A percentile compares a stretch with the other conserved stretches of the same genome.
phyloP scores from a whole-genome alignment of 2,888 invertebrate species.

The Nymphalis polychloros region DNA sequence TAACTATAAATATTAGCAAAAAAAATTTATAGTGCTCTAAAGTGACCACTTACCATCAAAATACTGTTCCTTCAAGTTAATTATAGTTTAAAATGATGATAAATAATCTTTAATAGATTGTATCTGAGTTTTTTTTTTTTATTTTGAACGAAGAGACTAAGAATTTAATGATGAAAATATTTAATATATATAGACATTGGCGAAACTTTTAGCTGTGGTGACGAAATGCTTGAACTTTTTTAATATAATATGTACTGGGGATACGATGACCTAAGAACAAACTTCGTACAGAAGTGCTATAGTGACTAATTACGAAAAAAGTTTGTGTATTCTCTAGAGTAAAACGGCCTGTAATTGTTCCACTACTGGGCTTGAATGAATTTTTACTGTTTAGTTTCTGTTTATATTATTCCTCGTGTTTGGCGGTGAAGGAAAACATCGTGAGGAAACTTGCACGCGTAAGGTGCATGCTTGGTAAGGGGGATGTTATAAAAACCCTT shows the following conservation, averaged over 20 bases:
- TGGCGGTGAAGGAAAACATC: too few species aligned
- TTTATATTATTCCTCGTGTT: too few species aligned
- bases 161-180: conserved; percentile 57
- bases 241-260: conserved; percentile 65
- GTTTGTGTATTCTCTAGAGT: background rate
- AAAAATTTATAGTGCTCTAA: too few species aligned
- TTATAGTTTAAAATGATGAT: background rate
- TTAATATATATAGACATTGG: conserved; percentile 58
- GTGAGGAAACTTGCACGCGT: too few species aligned
- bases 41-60: too few species aligned
- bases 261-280: conserved; percentile 16
- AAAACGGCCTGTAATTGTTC: too few species aligned
- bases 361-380: too few species aligned
- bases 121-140: background rate
- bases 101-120: background rate
- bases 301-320: background rate
- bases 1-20: too few species aligned
- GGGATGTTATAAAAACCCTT: too few species aligned
- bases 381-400: too few species aligned
- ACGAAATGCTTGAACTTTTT: conserved; percentile 66
- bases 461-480: too few species aligned
- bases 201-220: conserved; percentile 45
- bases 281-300: conserved; percentile 7
- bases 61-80: background rate
- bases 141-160: conserved; percentile 18